Conservation (phyloP, 2,797 vertebrate genomes). For the Myripristis jacobus region DNA sequence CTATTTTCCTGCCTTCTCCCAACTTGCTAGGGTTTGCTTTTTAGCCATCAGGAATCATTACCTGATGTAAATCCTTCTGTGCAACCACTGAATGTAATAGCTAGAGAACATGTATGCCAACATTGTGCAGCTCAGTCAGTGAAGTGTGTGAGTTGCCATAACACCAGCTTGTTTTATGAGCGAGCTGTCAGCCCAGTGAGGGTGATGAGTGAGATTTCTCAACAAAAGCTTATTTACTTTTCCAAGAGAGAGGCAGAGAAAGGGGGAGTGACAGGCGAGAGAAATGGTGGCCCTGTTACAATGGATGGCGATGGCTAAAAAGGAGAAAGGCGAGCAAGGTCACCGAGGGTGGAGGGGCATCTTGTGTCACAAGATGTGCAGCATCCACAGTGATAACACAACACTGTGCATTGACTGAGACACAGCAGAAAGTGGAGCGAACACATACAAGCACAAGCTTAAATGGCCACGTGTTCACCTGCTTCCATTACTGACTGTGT, state of each 20-base stretch:
- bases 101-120: neutral
- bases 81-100: conserved; percentile 8
- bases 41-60: neutral
- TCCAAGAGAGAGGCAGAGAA: conserved; percentile 43
- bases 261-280: conserved; percentile 4
- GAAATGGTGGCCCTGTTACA: conserved; percentile 48
- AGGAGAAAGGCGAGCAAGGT: conserved; percentile 43
- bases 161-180: conserved; percentile 52
- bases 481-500: conserved; percentile 25
- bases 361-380: conserved; percentile 45
- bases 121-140: conserved; percentile 11
- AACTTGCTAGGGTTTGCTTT: neutral
- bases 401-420: conserved; percentile 33
- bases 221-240: conserved; percentile 70
- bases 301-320: conserved; percentile 31
- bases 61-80: conserved; percentile 19
- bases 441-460: neutral
- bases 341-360: neutral
- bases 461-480: conserved; percentile 5
- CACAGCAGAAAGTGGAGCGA: neutral
- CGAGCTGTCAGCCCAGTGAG: conserved; percentile 47
- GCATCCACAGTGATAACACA: conserved; percentile 49
- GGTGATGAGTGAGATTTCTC: conserved; percentile 57
- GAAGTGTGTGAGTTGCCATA: conserved; percentile 55
- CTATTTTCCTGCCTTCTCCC: neutral